Evolutionary conservation across 2,797 vertebrate species (phyloP).

Genomic region (Ispidina lecontei): DNA sequence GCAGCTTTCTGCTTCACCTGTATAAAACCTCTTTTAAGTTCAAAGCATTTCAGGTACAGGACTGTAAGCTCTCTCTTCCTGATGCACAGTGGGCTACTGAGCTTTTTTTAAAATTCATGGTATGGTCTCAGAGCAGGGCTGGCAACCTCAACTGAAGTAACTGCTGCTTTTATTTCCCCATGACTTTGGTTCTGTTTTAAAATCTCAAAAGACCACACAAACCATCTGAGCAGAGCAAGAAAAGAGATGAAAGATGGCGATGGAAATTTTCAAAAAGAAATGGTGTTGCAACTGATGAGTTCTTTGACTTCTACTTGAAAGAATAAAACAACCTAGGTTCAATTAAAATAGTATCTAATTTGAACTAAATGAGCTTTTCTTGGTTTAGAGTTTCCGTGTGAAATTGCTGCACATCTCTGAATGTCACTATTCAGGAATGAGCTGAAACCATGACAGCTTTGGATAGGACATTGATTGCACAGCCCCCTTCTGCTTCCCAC

Average conservation of each 20-base stretch:
- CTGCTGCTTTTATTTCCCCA: constrained; percentile 40
- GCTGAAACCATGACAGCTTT: background rate
- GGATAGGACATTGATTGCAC: background rate
- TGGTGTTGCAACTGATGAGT: background rate
- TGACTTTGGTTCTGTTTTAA: constrained; percentile 24
- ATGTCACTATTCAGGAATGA: constrained; percentile 28
- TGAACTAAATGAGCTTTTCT: background rate
- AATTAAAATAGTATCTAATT: constrained; percentile 57
- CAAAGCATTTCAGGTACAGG: constrained; percentile 16
- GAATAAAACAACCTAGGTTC: constrained; percentile 6
- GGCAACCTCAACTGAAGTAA: constrained; percentile 21
- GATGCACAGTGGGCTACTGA: constrained; percentile 21
- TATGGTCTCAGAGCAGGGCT: constrained; percentile 14
- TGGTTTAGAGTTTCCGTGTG: background rate
- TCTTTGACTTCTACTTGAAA: constrained; percentile 35
- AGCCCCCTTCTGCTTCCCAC: background rate
- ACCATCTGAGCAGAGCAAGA: constrained; percentile 24
- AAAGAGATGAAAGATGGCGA: constrained; percentile 56
- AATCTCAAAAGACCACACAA: constrained; percentile 41
- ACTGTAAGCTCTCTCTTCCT: constrained; percentile 41
- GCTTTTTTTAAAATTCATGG: constrained; percentile 25
- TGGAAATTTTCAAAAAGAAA: constrained; percentile 35
- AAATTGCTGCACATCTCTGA: constrained; percentile 47
- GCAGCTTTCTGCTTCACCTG: background rate
- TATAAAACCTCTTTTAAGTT: constrained; percentile 44